phyloP scores from a whole-genome alignment of 1,140 invertebrate species.

The Homarus americanus region DNA sequence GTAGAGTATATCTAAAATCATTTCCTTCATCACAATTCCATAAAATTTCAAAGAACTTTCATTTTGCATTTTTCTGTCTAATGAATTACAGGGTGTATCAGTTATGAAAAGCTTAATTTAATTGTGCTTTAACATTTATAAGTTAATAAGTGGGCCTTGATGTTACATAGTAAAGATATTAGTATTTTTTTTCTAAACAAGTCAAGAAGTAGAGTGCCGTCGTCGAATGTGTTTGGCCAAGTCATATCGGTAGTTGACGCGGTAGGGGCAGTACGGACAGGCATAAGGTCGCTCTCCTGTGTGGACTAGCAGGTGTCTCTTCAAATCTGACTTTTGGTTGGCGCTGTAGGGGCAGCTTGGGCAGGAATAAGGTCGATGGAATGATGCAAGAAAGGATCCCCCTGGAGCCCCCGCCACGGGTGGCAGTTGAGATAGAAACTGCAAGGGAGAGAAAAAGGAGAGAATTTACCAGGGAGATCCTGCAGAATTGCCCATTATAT shows the following conservation, averaged over 20 bases:
- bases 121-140: too few species aligned
- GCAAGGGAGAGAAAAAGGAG: constrained; percentile 46
- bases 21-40: too few species aligned
- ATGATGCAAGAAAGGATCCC: constrained; percentile 5
- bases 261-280: constrained; percentile 52
- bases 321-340: constrained; percentile 60
- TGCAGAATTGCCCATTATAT: neutral
- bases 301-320: constrained; percentile 49
- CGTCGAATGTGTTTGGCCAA: constrained; percentile 45
- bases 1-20: too few species aligned
- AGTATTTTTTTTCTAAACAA: neutral
- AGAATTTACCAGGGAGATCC: constrained; percentile 27
- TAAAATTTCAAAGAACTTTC: too few species aligned
- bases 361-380: constrained; percentile 54
- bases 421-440: constrained; percentile 35
- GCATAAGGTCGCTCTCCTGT: constrained; percentile 48
- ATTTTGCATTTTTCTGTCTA: too few species aligned
- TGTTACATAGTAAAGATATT: neutral
- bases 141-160: too few species aligned
- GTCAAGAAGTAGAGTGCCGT: constrained; percentile 5
- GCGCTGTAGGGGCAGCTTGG: constrained; percentile 47
- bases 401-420: neutral
- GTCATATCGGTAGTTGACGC: constrained; percentile 52
- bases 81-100: too few species aligned
- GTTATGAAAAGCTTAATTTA: too few species aligned